phyloP scores from a whole-genome alignment of 2,113 vertebrate species.

The Oceanites oceanicus region DNA sequence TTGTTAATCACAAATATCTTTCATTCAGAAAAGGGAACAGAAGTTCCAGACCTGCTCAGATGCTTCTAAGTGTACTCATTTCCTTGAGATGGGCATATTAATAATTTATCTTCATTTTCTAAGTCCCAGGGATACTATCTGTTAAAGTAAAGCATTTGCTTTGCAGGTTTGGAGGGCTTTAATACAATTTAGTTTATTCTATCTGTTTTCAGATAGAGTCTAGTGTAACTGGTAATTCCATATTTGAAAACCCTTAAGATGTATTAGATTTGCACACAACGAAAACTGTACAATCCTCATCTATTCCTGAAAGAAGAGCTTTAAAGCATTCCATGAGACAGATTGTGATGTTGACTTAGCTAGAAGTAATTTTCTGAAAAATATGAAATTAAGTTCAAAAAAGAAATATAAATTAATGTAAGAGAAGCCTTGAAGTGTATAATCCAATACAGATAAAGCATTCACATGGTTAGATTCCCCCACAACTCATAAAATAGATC shows the following conservation, averaged over 20 bases:
- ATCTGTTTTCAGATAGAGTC: not conserved
- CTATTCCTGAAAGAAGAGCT: not conserved
- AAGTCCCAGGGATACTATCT: not conserved
- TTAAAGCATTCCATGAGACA: not conserved
- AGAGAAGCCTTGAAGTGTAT: not conserved
- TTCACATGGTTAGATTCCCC: not conserved
- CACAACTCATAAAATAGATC: not conserved
- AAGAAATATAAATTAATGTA: not conserved
- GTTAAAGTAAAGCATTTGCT: not conserved
- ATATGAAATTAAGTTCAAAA: not conserved
- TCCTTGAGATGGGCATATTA: not conserved
- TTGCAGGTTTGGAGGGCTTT: not conserved
- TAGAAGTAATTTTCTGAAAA: not conserved
- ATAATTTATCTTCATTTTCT: not conserved
- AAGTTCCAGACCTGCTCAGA: not conserved
- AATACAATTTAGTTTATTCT: not conserved
- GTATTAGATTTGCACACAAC: not conserved
- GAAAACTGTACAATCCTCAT: not conserved
- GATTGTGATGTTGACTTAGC: not conserved
- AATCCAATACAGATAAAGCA: not conserved
- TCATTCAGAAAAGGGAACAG: not conserved
- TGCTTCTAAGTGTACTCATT: not conserved
- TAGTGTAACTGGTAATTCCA: not conserved
- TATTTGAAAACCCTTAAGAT: not conserved
- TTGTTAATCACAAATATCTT: not conserved